These are phyloP conservation scores for Spea multiplicata DNA, from an alignment of 2,113 vertebrate species.

Conservation along the genomic window DNA sequence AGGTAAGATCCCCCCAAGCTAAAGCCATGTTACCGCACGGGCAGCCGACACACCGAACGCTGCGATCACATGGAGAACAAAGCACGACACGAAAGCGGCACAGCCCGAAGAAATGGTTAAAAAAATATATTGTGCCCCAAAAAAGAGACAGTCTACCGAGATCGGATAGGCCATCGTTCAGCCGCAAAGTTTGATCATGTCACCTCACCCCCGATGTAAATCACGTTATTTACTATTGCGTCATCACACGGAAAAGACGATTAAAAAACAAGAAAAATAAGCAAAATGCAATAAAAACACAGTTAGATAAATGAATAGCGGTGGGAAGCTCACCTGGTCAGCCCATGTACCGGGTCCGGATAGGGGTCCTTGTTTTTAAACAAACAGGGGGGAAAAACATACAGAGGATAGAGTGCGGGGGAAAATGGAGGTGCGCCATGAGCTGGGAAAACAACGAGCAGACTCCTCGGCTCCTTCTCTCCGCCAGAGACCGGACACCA, in stretches of 20 bases:
- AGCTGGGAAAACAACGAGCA: slow-evolving; percentile 98
- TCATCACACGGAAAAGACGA: slow-evolving; percentile 53
- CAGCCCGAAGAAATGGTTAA: background rate
- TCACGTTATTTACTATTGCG: slow-evolving; percentile 52
- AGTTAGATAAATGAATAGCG: slow-evolving; percentile 50
- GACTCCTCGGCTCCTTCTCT: slow-evolving; percentile 75
- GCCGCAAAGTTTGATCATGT: background rate
- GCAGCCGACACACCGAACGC: slow-evolving; percentile 75
- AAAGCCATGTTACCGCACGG: slow-evolving; percentile 69
- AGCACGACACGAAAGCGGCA: slow-evolving; percentile 55
- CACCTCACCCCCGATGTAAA: slow-evolving; percentile 54
- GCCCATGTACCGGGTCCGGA: slow-evolving; percentile 70
- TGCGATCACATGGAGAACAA: slow-evolving; percentile 71
- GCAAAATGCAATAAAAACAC: slow-evolving; percentile 53
- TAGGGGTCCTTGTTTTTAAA: background rate
- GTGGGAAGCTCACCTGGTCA: slow-evolving; percentile 79
- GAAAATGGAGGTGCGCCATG: slow-evolving; percentile 99
- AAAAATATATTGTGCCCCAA: background rate
- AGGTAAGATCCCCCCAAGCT: slow-evolving; percentile 72
- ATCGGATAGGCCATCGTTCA: background rate
- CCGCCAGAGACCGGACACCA: slow-evolving; percentile 65
- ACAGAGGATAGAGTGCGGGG: slow-evolving; percentile 70
- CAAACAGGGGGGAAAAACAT: slow-evolving; percentile 52
- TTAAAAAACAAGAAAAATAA: slow-evolving; percentile 62
- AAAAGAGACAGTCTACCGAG: background rate